phyloP scores from a whole-genome alignment of 2,888 invertebrate species.

The Cyrtodaria siliqua region DNA sequence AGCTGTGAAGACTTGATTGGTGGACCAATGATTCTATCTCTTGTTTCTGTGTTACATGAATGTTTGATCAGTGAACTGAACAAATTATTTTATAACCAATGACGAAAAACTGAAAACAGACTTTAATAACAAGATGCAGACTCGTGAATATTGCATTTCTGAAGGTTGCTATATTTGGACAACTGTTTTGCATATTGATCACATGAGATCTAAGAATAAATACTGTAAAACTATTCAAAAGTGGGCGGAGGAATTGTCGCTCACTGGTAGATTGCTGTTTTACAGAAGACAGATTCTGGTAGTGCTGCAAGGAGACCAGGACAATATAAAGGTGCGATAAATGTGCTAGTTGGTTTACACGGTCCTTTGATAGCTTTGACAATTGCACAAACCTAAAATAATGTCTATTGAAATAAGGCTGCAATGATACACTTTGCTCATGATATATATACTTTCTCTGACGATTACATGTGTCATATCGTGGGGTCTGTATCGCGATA shows the following conservation, averaged over 20 bases:
- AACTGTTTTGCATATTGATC: slow-evolving; percentile 76
- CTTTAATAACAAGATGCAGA: no score
- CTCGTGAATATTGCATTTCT: no score
- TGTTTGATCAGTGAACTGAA: not conserved
- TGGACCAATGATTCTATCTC: slow-evolving; percentile 65
- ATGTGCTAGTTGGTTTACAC: not conserved
- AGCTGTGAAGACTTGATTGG: slow-evolving; percentile 49
- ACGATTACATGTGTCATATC: no score
- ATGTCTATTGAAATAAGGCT: no score
- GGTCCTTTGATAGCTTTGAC: no score
- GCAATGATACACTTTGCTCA: no score
- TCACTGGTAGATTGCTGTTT: slow-evolving; percentile 76
- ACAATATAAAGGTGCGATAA: slow-evolving; percentile 71
- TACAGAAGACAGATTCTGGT: slow-evolving; percentile 74
- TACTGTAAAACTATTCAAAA: slow-evolving; percentile 77
- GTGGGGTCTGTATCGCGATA: no score
- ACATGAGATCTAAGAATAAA: slow-evolving; percentile 77
- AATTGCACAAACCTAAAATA: no score
- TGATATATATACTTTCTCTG: no score
- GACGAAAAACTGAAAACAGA: no score
- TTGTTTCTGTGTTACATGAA: slow-evolving; percentile 48
- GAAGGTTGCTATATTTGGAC: slow-evolving; percentile 65
- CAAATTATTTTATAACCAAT: no score
- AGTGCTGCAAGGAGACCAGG: slow-evolving; percentile 71
- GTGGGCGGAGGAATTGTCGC: slow-evolving; percentile 72